Percentiles rank a stretch among this genome's conserved stretches.
phyloP scores from a whole-genome alignment of 2,113 vertebrate genomes.

The Notechis scutatus region DNA sequence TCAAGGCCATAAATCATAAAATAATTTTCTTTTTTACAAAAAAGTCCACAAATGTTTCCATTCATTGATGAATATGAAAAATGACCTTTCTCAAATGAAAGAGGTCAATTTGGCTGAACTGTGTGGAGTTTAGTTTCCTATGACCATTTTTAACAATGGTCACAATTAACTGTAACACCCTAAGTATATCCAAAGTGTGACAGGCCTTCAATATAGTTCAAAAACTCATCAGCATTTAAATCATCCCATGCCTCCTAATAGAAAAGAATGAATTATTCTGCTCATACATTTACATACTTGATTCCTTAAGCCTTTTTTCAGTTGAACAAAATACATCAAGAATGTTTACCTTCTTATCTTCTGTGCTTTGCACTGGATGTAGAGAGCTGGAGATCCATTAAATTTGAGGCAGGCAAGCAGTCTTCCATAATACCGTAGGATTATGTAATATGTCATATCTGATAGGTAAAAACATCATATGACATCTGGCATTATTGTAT shows the following conservation, averaged over 20 bases:
- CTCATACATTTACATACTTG: neutral
- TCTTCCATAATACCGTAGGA: neutral
- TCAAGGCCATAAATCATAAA: neutral
- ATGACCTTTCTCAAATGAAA: neutral
- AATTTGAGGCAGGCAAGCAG: neutral
- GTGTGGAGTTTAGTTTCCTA: too few relatives aligned
- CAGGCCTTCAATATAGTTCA: neutral
- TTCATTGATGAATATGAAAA: neutral
- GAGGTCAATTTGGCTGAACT: neutral
- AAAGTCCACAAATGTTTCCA: neutral
- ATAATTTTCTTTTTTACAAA: neutral
- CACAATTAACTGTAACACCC: neutral
- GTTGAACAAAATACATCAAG: neutral
- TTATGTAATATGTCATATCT: neutral
- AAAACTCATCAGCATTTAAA: neutral
- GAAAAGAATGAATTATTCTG: neutral
- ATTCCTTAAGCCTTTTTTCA: neutral
- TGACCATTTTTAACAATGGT: neutral
- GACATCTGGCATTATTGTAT: neutral
- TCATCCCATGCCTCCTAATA: neutral
- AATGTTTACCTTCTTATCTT: neutral
- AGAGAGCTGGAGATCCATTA: neutral
- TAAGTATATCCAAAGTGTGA: neutral
- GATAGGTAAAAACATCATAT: neutral
- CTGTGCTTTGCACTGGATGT: neutral